phyloP scores from a whole-genome alignment of 2,797 vertebrate species.

The Cyprinella venusta region DNA sequence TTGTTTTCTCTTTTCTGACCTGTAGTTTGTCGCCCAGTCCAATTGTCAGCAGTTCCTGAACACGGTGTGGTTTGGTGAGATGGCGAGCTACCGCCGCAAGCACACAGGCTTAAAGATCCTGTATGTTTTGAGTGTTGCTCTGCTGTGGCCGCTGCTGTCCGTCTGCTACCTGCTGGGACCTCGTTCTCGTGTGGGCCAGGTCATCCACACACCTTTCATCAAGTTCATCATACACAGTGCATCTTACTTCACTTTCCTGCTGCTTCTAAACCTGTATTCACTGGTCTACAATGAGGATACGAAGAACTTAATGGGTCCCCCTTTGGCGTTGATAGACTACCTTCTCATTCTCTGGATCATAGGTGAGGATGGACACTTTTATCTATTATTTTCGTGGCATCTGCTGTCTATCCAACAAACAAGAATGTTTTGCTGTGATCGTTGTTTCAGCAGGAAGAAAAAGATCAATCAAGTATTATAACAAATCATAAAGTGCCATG shows the following conservation, averaged over 20 bases:
- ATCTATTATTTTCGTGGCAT: neutral
- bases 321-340: constrained; percentile 92
- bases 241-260: constrained; percentile 96
- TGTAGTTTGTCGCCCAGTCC: constrained; percentile 97
- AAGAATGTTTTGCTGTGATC: neutral
- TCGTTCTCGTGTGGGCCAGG: constrained; percentile 91
- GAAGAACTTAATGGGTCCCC: constrained; percentile 95
- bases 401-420: neutral
- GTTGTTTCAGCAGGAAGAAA: neutral
- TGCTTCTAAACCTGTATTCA: constrained; percentile 96
- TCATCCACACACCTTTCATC: constrained; percentile 98
- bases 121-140: constrained; percentile 89
- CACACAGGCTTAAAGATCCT: constrained; percentile 96
- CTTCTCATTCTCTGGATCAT: constrained; percentile 97
- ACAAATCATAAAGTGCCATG: neutral
- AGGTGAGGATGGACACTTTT: constrained; percentile 77
- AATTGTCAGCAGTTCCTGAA: constrained; percentile 99
- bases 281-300: constrained; percentile 94
- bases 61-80: constrained; percentile 98
- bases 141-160: constrained; percentile 96
- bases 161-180: constrained; percentile 95
- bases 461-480: neutral
- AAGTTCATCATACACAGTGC: constrained; percentile 99
- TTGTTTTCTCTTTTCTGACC: neutral
- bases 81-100: constrained; percentile 94